phyloP scores from a whole-genome alignment of 2,113 vertebrate genomes.

The Gyps fulvus region DNA sequence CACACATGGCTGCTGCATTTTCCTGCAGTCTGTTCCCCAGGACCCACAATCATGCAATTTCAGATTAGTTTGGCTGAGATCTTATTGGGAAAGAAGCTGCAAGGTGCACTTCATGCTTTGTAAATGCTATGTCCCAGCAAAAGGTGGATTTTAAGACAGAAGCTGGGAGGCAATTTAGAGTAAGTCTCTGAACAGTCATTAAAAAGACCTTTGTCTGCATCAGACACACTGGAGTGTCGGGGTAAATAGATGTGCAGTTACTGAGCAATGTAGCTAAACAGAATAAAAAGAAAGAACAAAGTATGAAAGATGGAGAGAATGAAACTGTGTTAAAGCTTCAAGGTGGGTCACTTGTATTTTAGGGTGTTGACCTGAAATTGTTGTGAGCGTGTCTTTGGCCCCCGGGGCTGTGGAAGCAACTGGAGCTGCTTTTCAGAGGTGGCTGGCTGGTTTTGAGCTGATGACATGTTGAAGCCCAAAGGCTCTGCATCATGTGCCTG shows the following conservation, averaged over 20 bases:
- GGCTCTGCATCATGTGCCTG: neutral
- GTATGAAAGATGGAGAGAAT: neutral
- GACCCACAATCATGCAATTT: neutral
- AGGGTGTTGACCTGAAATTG: neutral
- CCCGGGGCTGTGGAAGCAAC: neutral
- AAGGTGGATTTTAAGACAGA: neutral
- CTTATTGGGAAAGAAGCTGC: neutral
- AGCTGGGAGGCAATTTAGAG: neutral
- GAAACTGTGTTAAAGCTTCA: neutral
- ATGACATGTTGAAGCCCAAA: neutral
- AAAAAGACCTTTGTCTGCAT: neutral
- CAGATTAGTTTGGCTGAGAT: neutral
- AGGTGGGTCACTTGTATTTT: neutral
- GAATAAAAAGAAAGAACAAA: neutral
- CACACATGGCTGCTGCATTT: neutral
- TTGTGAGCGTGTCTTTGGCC: neutral
- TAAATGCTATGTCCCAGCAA: neutral
- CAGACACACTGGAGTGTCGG: neutral
- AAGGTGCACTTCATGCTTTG: neutral
- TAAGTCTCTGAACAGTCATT: neutral
- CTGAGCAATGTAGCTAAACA: neutral
- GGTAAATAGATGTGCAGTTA: neutral
- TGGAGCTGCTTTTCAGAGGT: neutral
- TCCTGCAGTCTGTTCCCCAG: neutral
- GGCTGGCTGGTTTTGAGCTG: neutral